Conservation (phyloP, 2,113 vertebrate genomes). For the Plestiodon gilberti region DNA sequence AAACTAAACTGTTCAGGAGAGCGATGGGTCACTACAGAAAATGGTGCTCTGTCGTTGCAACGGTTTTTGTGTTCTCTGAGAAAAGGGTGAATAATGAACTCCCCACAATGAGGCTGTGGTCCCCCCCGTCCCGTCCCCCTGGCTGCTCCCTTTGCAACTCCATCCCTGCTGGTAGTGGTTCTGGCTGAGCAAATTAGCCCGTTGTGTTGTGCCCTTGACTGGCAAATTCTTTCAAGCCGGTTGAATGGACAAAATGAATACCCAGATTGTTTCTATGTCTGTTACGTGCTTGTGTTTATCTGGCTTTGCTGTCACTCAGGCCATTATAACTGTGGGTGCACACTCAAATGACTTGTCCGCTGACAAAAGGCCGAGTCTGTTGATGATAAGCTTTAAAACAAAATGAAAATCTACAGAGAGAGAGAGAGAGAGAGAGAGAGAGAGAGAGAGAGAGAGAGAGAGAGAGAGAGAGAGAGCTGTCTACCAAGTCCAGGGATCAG, state of each 20-base stretch:
- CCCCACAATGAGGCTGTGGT: slow-evolving; percentile 49
- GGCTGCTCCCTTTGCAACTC: slow-evolving; percentile 63
- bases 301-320: slow-evolving; percentile 83
- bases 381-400: slow-evolving; percentile 76
- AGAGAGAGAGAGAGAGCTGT: slow-evolving; percentile 51
- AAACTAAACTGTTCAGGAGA: not conserved
- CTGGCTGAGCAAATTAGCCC: slow-evolving; percentile 86
- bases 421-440: slow-evolving; percentile 32
- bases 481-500: slow-evolving; percentile 64
- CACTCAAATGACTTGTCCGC: slow-evolving; percentile 84
- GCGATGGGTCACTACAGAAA: slow-evolving; percentile 24
- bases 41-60: slow-evolving; percentile 50
- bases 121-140: slow-evolving; percentile 1
- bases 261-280: slow-evolving; percentile 77
- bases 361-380: slow-evolving; percentile 75
- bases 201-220: slow-evolving; percentile 87
- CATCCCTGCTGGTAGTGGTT: slow-evolving; percentile 68
- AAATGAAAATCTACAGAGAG: not conserved
- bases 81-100: slow-evolving; percentile 66
- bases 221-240: slow-evolving; percentile 88
- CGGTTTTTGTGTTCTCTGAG: slow-evolving; percentile 67
- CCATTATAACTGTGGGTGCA: slow-evolving; percentile 80
- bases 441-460: slow-evolving; percentile 48
- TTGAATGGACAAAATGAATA: slow-evolving; percentile 88
- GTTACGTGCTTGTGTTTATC: slow-evolving; percentile 85